Conservation (phyloP, 2,888 invertebrate genomes). For the Liodrosophila aerea region DNA sequence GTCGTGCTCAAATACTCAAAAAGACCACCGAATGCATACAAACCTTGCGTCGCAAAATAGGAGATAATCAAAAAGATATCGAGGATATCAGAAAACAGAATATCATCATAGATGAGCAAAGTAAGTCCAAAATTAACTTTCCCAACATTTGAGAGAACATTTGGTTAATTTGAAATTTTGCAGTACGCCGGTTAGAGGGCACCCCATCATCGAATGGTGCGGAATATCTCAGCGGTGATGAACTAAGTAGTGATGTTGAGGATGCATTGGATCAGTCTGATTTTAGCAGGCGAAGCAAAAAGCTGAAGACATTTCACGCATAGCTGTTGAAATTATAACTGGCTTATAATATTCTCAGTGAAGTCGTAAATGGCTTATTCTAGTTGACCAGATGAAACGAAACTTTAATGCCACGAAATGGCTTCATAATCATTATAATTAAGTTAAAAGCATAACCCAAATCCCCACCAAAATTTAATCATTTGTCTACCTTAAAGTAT, state of each 20-base stretch:
- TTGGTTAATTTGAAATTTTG: neutral
- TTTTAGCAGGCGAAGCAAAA: constrained; percentile 85
- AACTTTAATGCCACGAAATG: constrained; percentile 17
- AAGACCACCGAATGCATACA: constrained; percentile 99
- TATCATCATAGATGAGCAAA: constrained; percentile 93
- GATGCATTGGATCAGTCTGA: constrained; percentile 83
- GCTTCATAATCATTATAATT: constrained; percentile 32
- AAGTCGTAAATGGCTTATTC: too few species aligned
- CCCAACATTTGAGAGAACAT: neutral
- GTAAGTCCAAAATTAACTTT: constrained; percentile 84
- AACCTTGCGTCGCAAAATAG: constrained; percentile 96
- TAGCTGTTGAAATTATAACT: constrained; percentile 41
- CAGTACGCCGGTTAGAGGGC: constrained; percentile 82
- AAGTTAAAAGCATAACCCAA: constrained; percentile 40
- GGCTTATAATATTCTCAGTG: too few species aligned
- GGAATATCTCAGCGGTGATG: constrained; percentile 52
- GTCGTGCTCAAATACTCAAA: constrained; percentile 98
- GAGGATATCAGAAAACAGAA: constrained; percentile 97
- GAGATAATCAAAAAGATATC: constrained; percentile 96
- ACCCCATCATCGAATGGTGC: constrained; percentile 85
- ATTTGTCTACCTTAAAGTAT: constrained; percentile 40
- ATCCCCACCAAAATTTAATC: constrained; percentile 25
- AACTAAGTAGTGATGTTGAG: constrained; percentile 85
- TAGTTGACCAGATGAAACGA: constrained; percentile 24
- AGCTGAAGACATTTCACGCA: constrained; percentile 85